These are phyloP conservation scores for Myocastor coypus DNA, from an alignment of 2,113 vertebrate genomes.

Conservation along the genomic window DNA sequence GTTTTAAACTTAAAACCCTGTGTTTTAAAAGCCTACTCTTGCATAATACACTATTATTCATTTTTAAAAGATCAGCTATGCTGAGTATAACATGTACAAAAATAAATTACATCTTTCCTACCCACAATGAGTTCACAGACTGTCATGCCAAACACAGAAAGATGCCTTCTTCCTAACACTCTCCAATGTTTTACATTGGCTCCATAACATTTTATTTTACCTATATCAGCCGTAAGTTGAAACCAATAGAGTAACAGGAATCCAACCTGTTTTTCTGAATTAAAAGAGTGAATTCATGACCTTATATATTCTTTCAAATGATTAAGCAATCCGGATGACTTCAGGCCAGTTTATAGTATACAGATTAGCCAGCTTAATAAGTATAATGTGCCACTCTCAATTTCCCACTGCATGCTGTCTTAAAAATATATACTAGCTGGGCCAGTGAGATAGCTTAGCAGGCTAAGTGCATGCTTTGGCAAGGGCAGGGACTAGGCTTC, in stretches of 20 bases:
- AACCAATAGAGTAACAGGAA: not conserved
- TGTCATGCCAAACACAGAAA: not conserved
- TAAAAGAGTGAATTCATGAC: slow-evolving; percentile 10
- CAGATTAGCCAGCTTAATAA: not conserved
- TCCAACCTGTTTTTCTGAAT: slow-evolving; percentile 17
- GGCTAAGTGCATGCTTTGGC: too few species aligned
- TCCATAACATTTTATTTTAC: not conserved
- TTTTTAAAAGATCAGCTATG: not conserved
- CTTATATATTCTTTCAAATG: not conserved
- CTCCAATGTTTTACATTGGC: not conserved
- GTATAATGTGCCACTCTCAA: not conserved
- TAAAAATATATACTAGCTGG: not conserved
- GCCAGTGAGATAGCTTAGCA: not conserved
- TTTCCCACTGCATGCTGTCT: slow-evolving; percentile 12
- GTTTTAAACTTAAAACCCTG: slow-evolving; percentile 53
- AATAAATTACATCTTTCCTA: not conserved
- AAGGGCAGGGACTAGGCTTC: too few species aligned
- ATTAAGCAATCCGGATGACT: not conserved
- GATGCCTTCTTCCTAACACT: not conserved
- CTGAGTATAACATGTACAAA: not conserved
- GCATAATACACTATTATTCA: not conserved
- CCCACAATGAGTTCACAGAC: not conserved
- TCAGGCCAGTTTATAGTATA: not conserved
- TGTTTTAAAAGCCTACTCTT: not conserved
- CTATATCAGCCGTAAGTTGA: not conserved